A percentile compares a stretch with the other conserved stretches of the same genome.
phyloP scores from a whole-genome alignment of 2,888 invertebrate species.

The Serrognathus titanus region DNA sequence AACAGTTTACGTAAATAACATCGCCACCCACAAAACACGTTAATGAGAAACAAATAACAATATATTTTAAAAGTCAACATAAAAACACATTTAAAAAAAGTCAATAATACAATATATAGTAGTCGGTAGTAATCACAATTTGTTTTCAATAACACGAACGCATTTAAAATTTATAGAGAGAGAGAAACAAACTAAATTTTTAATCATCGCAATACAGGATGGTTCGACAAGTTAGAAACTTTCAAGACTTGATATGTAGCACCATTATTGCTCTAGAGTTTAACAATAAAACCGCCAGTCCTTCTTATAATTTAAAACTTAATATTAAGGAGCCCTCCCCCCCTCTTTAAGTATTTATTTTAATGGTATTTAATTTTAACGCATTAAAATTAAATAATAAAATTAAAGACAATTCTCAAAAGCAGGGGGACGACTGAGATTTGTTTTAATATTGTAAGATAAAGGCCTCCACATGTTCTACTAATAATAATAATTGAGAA shows the following conservation, averaged over 20 bases:
- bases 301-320: no score
- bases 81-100: conserved; percentile 10
- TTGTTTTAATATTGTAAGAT: no score
- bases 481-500: neutral
- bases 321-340: no score
- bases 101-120: conserved; percentile 4
- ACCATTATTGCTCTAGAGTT: no score
- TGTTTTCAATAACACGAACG: neutral
- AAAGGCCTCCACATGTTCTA: no score
- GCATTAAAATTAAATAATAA: neutral
- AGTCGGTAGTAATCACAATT: conserved; percentile 4
- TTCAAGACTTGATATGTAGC: no score
- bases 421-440: neutral
- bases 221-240: neutral
- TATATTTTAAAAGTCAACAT: conserved; percentile 4
- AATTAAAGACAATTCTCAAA: neutral
- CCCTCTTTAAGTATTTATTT: no score
- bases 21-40: no score
- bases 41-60: conserved; percentile 1
- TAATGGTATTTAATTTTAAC: no score
- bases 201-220: conserved; percentile 3
- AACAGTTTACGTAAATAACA: no score
- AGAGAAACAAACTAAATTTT: conserved; percentile 4
- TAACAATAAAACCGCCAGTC: no score
- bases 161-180: neutral